Conservation (phyloP, 2,113 vertebrate genomes). For the Jaculus jaculus region DNA sequence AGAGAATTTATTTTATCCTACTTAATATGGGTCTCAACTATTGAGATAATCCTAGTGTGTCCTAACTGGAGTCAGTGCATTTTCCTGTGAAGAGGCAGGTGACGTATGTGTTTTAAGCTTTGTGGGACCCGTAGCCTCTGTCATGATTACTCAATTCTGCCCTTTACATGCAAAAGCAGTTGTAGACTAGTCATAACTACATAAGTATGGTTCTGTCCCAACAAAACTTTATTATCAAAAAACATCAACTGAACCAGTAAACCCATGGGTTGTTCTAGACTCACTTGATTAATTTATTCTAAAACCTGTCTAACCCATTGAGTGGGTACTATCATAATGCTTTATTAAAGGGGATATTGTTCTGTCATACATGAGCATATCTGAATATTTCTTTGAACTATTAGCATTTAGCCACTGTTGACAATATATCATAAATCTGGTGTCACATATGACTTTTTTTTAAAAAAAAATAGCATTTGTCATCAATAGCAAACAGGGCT, state of each 20-base stretch:
- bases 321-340: neutral
- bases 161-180: neutral
- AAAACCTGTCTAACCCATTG: slow-evolving; percentile 1
- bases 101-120: neutral
- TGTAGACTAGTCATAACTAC: neutral
- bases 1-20: neutral
- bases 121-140: neutral
- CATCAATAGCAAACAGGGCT: neutral
- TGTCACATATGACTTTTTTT: slow-evolving; percentile 5
- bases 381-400: neutral
- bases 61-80: neutral
- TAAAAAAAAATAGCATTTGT: neutral
- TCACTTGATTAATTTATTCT: neutral
- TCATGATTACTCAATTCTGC: neutral
- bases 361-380: neutral
- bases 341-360: neutral
- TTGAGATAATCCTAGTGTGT: neutral
- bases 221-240: slow-evolving; percentile 27
- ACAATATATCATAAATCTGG: neutral
- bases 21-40: neutral
- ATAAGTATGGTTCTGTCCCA: neutral
- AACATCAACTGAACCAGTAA: neutral
- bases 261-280: neutral
- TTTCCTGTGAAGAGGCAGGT: neutral
- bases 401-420: slow-evolving; percentile 33